phyloP scores from a whole-genome alignment of 2,113 vertebrate species.

The Calonectris borealis region DNA sequence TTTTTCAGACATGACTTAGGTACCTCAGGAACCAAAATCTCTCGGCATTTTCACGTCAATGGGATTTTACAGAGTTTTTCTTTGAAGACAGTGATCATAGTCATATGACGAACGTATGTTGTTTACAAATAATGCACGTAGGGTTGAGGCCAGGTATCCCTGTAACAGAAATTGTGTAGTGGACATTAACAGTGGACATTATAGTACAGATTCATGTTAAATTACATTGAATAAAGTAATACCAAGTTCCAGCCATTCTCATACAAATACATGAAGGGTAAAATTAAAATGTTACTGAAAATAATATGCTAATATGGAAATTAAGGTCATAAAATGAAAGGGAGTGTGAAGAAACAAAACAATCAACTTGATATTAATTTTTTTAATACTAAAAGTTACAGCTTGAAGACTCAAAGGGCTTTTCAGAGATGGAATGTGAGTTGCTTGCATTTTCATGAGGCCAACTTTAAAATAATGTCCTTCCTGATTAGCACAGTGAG shows the following conservation, averaged over 20 bases:
- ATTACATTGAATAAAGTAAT: background rate
- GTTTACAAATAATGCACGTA: background rate
- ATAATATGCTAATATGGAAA: conserved; percentile 21
- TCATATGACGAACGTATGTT: background rate
- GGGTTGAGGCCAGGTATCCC: background rate
- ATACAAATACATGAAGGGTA: background rate
- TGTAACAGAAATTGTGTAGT: background rate
- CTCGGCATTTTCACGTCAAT: background rate
- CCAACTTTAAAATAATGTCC: conserved; percentile 61
- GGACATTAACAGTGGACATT: background rate
- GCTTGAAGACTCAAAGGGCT: conserved; percentile 6
- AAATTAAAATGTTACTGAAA: conserved; percentile 34
- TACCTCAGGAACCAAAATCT: background rate
- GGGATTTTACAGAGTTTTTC: background rate
- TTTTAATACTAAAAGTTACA: conserved; percentile 29
- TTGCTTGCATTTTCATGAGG: conserved; percentile 49
- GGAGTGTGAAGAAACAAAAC: conserved; percentile 30
- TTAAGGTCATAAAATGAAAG: conserved; percentile 30
- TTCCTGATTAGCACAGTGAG: conserved; percentile 61
- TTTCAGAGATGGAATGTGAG: conserved; percentile 36
- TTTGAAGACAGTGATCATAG: background rate
- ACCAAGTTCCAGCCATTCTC: background rate
- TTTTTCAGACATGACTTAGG: background rate
- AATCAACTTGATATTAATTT: conserved; percentile 19
- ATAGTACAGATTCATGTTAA: background rate